Base-by-base conservation (phyloP, 2,888 invertebrate genomes). In the Orchesella flavescens region DNA sequence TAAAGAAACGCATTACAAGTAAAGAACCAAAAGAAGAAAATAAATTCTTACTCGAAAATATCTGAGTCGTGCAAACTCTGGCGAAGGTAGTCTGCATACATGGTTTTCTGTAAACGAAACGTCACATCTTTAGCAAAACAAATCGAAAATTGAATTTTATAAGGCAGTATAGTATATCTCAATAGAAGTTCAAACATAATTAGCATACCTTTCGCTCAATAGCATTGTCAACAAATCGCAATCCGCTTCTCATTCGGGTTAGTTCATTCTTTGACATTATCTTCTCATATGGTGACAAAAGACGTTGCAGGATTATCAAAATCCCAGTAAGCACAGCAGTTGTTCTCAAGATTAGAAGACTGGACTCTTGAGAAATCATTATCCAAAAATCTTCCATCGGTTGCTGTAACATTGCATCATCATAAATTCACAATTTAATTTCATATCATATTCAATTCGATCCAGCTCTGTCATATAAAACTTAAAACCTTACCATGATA, bases 371-470 rank as follows among this genome's bases (percentile, higher is more conserved):
- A 3, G 88, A 86, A 68, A 86, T 73, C 43, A 77, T 21, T 0
- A 23, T 59, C 88, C 88, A 88, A 15, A 87, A 4, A 7, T 63
- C 46, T 24, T 86, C 86, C 5, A 84, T 24, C 17, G 87, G 87
- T 55, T 82, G 79, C 87, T 87, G 24, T 61, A 43, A 65, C 17
- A 24, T n/a, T n/a, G n/a, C n/a, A n/a, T n/a, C n/a, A n/a, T n/a
- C n/a, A 17, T 0, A 65, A 19, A 49, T 15, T 15, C 69, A 15
- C n/a, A 19, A 71, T 19, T 71, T 17, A 34, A 17, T 1, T 17
- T 34, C 4, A n/a, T n/a, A n/a, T n/a, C n/a, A n/a, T n/a, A n/a
- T n/a, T n/a, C n/a, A n/a, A n/a, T n/a, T n/a, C n/a, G n/a, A n/a
- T n/a, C n/a, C n/a, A n/a, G n/a, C n/a, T n/a, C n/a, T n/a, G n/a